These are phyloP conservation scores for Peromyscus californicus DNA, from an alignment of 2,113 vertebrate genomes.

Conservation along the genomic window DNA sequence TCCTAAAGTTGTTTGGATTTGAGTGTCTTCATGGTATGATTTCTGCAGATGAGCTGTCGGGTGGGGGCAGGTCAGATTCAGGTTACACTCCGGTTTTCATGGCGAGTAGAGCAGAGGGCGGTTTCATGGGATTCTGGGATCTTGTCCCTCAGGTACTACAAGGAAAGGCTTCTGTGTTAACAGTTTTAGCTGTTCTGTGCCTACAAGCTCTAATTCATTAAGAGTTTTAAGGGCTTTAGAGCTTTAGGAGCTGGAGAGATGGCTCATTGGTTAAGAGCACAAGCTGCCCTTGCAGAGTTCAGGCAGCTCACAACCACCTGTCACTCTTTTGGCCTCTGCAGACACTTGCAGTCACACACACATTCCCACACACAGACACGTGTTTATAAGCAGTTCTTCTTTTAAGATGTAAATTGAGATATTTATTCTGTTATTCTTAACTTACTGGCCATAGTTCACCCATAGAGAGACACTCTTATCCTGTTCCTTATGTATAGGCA, in stretches of 20 bases:
- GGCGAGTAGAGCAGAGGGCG: not conserved
- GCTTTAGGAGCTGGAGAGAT: not conserved
- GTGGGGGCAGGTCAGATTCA: not conserved
- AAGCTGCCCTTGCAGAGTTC: not conserved
- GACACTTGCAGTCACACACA: not conserved
- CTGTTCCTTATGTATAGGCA: not conserved
- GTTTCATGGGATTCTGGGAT: not conserved
- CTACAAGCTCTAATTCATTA: not conserved
- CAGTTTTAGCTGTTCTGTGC: not conserved
- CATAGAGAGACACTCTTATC: not conserved
- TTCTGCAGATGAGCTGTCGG: not conserved
- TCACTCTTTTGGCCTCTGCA: not conserved
- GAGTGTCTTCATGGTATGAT: not conserved
- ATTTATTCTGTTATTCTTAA: conserved; percentile 20
- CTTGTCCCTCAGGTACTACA: not conserved
- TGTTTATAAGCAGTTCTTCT: not conserved
- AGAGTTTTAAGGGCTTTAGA: not conserved
- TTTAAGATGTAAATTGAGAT: not conserved
- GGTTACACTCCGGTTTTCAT: not conserved
- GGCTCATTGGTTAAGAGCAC: not conserved
- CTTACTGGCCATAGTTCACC: not conserved
- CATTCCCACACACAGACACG: not conserved
- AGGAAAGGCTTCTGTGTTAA: not conserved
- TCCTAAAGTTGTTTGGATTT: conserved; percentile 20
- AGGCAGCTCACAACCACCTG: not conserved